phyloP scores from a whole-genome alignment of 2,113 vertebrate species.

The Dendropsophus ebraccatus region DNA sequence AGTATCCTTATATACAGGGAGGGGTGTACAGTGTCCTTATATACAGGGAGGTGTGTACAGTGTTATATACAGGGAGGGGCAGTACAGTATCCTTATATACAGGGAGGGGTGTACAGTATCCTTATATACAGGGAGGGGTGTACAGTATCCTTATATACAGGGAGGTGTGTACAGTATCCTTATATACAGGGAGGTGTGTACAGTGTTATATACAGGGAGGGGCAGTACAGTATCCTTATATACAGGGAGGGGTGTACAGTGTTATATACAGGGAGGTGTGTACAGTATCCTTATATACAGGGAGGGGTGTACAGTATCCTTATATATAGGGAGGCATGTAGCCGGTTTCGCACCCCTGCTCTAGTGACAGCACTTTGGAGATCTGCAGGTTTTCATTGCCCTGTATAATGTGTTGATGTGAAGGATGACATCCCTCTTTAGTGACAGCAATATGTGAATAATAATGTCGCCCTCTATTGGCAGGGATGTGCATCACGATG shows the following conservation, averaged over 20 bases:
- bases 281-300: not conserved
- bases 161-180: not conserved
- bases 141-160: not conserved
- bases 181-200: not conserved
- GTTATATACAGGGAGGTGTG: not conserved
- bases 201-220: not conserved
- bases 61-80: not conserved
- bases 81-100: not conserved
- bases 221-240: not conserved
- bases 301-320: not conserved
- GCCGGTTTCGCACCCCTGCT: too few relatives aligned
- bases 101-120: not conserved
- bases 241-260: not conserved
- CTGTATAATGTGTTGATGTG: too few relatives aligned
- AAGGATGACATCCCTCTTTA: not conserved
- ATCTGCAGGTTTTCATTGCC: too few relatives aligned
- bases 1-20: not conserved
- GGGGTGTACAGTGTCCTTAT: not conserved
- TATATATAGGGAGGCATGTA: not conserved
- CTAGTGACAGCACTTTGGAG: too few relatives aligned
- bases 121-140: not conserved
- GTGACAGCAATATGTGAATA: not conserved
- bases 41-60: not conserved
- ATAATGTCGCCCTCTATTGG: not conserved
- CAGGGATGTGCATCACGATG: not conserved